Conservation (phyloP, 2,888 invertebrate species). For the Idaea biselata region DNA sequence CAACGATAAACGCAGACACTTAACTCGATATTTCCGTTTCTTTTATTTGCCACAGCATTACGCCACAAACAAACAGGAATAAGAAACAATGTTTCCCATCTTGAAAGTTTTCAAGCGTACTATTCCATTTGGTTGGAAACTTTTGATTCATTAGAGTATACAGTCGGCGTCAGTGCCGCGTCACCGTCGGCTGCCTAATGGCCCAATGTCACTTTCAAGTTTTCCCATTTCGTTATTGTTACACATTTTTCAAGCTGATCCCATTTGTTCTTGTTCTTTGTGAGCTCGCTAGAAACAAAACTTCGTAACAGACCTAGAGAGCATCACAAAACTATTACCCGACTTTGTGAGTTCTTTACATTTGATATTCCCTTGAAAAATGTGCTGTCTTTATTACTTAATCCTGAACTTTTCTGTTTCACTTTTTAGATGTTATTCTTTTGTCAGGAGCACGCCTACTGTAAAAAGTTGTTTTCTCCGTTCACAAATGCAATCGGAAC, state of each 20-base stretch:
- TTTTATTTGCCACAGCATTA: background rate
- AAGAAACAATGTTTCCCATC: background rate
- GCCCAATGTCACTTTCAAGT: constrained; percentile 62
- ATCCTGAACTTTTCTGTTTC: constrained; percentile 1
- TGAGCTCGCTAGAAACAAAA: constrained; percentile 45
- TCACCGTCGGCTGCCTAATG: constrained; percentile 52
- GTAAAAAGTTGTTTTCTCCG: background rate
- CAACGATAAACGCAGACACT: background rate
- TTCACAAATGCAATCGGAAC: background rate
- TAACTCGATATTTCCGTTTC: constrained; percentile 1
- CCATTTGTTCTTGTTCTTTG: constrained; percentile 56
- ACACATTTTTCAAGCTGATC: constrained; percentile 64
- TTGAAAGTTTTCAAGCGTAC: constrained; percentile 16
- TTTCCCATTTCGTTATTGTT: constrained; percentile 64
- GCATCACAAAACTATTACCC: constrained; percentile 39
- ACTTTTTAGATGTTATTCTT: background rate
- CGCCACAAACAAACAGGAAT: background rate
- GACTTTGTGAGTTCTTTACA: constrained; percentile 28
- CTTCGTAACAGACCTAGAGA: constrained; percentile 48
- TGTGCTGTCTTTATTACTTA: constrained; percentile 8
- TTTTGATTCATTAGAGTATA: constrained; percentile 56
- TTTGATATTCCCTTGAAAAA: constrained; percentile 29
- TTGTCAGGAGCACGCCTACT: background rate
- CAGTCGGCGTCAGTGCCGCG: constrained; percentile 29
- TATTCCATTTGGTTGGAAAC: constrained; percentile 49